phyloP scores from a whole-genome alignment of 2,888 invertebrate species.

The Diogma glabrata region DNA sequence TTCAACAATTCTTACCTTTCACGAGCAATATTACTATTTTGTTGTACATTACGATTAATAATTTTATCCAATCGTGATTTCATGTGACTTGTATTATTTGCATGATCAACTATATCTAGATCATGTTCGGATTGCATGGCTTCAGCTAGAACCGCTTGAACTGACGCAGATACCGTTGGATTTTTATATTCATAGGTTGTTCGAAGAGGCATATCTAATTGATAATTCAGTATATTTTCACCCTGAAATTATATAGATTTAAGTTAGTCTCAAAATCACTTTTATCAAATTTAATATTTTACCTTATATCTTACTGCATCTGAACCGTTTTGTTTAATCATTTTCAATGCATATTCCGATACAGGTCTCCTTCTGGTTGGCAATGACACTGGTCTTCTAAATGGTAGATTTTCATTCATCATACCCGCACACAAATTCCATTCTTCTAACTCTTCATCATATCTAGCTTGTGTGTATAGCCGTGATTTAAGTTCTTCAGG shows the following conservation, averaged over 20 bases:
- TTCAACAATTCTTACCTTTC: not conserved
- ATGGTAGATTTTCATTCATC: constrained; percentile 35
- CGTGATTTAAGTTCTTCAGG: constrained; percentile 69
- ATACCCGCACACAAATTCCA: constrained; percentile 45
- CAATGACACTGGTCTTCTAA: constrained; percentile 50
- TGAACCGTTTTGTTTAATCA: constrained; percentile 29
- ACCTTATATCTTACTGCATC: constrained; percentile 29
- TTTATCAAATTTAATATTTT: not conserved
- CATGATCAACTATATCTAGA: constrained; percentile 33
- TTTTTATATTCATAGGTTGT: constrained; percentile 37
- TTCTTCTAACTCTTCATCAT: constrained; percentile 71
- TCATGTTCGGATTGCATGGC: constrained; percentile 38
- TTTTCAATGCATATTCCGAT: constrained; percentile 43
- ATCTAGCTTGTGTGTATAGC: constrained; percentile 58
- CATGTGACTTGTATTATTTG: constrained; percentile 13
- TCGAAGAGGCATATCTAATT: constrained; percentile 37
- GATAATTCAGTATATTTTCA: constrained; percentile 36
- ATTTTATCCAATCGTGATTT: constrained; percentile 32
- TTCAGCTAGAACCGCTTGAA: constrained; percentile 36
- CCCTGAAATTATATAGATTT: constrained; percentile 18
- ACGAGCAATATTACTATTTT: constrained; percentile 4
- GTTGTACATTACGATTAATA: constrained; percentile 31
- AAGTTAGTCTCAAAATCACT: not conserved
- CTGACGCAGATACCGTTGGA: constrained; percentile 35
- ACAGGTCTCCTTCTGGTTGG: constrained; percentile 51